A percentile compares a stretch with the other conserved stretches of the same genome.
Evolutionary conservation across 2,888 invertebrate genomes (phyloP).

Genomic region (Strigamia crassipes): DNA sequence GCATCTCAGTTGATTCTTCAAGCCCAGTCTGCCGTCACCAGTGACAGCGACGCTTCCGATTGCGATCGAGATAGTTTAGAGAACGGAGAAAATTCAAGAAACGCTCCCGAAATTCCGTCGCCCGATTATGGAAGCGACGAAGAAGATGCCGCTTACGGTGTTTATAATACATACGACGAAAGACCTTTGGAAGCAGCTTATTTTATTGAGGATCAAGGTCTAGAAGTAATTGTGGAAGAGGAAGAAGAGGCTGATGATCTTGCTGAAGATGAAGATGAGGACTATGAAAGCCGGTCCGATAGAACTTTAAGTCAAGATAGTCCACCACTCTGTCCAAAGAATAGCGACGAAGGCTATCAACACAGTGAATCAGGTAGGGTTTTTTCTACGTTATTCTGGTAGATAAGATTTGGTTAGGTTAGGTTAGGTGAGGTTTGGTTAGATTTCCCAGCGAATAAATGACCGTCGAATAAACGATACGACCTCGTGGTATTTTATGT

Average conservation of each 20-base stretch:
- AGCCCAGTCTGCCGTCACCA: not conserved
- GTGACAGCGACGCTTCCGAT: conserved; percentile 20
- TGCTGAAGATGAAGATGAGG: conserved; percentile 36
- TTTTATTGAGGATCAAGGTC: conserved; percentile 24
- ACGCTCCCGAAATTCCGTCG: conserved; percentile 41
- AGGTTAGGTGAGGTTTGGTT: no score
- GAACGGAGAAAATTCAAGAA: not conserved
- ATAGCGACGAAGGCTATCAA: conserved; percentile 61
- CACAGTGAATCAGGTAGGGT: conserved; percentile 4
- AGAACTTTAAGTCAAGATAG: not conserved
- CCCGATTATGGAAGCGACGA: conserved; percentile 45
- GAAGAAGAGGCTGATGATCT: conserved; percentile 41
- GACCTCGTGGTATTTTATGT: no score
- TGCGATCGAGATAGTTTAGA: conserved; percentile 42
- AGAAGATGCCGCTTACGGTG: conserved; percentile 48
- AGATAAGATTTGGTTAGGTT: no score
- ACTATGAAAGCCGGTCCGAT: conserved; percentile 43
- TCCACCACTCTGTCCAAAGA: conserved; percentile 51
- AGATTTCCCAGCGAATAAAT: no score
- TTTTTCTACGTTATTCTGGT: no score
- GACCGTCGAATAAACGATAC: no score
- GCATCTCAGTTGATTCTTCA: conserved; percentile 44
- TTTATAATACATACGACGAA: conserved; percentile 24
- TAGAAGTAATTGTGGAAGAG: conserved; percentile 47
- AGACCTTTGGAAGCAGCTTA: not conserved